phyloP scores from a whole-genome alignment of 2,113 vertebrate genomes.

The Amphiprion percula region DNA sequence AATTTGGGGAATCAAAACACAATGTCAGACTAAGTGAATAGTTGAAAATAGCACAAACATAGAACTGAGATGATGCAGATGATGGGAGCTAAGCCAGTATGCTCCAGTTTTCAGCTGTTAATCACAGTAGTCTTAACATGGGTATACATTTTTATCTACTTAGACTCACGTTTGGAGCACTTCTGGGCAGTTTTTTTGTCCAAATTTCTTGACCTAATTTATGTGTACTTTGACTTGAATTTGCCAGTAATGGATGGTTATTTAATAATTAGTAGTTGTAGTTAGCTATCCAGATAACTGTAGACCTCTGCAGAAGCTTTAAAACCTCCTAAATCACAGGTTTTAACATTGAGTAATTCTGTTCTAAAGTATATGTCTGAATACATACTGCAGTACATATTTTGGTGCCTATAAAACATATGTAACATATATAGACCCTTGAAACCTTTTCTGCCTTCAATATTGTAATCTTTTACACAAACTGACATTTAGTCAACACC shows the following conservation, averaged over 20 bases:
- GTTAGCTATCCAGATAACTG: not conserved
- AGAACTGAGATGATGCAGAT: not conserved
- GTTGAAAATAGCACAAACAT: conserved; percentile 23
- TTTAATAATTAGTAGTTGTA: too few species aligned
- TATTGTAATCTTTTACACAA: conserved; percentile 34
- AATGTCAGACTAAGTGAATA: not conserved
- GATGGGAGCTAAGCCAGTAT: not conserved
- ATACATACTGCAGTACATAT: too few species aligned
- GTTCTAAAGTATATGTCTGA: too few species aligned
- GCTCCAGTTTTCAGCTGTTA: not conserved
- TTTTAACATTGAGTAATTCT: too few species aligned
- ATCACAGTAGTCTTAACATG: not conserved
- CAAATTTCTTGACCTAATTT: too few species aligned
- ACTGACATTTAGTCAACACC: conserved; percentile 21
- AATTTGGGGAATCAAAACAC: conserved; percentile 6
- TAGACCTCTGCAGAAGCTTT: not conserved
- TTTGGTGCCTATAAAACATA: not conserved
- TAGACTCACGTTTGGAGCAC: too few species aligned
- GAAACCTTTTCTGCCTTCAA: conserved; percentile 11
- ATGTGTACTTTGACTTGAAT: too few species aligned
- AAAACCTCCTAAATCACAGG: not conserved
- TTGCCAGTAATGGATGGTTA: too few species aligned
- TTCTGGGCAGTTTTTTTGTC: too few species aligned
- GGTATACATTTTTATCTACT: too few species aligned
- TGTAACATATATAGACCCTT: not conserved